Conservation (phyloP, 2,797 vertebrate genomes). For the Lutjanus campechanus region DNA sequence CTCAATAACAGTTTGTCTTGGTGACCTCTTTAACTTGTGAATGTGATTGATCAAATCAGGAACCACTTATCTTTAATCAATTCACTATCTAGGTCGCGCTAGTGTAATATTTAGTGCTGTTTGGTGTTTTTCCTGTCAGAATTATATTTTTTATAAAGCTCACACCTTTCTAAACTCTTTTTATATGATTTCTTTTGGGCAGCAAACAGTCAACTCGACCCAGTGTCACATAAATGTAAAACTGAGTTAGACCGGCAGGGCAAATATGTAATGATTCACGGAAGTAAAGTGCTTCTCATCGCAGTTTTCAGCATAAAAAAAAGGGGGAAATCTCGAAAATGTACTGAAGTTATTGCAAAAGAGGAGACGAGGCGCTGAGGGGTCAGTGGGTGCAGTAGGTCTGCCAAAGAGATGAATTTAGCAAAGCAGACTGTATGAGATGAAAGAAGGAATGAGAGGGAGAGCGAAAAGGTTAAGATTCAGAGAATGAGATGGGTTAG, state of each 20-base stretch:
- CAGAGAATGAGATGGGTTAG: neutral
- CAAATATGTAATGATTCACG: neutral
- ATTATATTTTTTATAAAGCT: neutral
- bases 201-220: neutral
- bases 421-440: neutral
- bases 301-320: neutral
- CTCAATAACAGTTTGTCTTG: neutral
- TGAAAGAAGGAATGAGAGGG: slow-evolving; percentile 3
- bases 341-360: neutral
- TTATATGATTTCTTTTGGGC: neutral
- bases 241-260: neutral
- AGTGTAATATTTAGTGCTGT: neutral
- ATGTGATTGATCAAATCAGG: neutral
- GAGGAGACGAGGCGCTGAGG: neutral
- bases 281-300: neutral
- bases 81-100: neutral
- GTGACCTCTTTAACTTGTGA: neutral
- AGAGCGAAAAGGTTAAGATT: slow-evolving; percentile 1
- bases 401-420: neutral
- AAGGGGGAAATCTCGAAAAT: neutral
- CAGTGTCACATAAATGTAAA: neutral
- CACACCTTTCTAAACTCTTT: neutral
- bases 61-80: too few relatives aligned
- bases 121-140: neutral
- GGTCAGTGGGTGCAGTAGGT: neutral